A percentile compares a stretch with the other conserved stretches of the same genome.
phyloP scores from a whole-genome alignment of 2,888 invertebrate species.

The Chrysotoxum bicinctum region DNA sequence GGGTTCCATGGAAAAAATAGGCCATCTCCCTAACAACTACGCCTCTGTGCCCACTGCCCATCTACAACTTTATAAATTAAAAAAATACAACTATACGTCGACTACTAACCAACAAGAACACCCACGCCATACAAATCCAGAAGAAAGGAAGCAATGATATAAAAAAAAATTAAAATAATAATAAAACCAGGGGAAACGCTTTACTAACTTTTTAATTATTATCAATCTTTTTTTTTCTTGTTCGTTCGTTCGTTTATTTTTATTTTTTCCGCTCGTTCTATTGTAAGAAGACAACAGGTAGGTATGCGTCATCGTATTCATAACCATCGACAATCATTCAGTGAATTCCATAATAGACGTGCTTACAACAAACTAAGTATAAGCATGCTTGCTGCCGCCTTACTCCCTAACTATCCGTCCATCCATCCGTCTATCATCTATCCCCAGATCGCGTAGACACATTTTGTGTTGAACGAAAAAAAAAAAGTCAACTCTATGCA shows the following conservation, averaged over 20 bases:
- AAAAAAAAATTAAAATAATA: constrained; percentile 16
- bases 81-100: constrained; percentile 20
- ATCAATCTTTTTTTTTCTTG: constrained; percentile 19
- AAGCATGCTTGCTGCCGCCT: constrained; percentile 30
- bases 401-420: constrained; percentile 21
- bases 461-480: constrained; percentile 20
- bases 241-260: neutral
- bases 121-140: constrained; percentile 58
- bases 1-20: neutral
- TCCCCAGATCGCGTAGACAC: constrained; percentile 3
- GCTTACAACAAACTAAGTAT: constrained; percentile 49
- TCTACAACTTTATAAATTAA: neutral
- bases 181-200: constrained; percentile 36
- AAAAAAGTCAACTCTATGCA: constrained; percentile 5
- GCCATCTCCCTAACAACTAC: neutral
- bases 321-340: constrained; percentile 63
- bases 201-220: constrained; percentile 48
- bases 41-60: constrained; percentile 11
- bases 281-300: constrained; percentile 71
- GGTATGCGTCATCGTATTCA: constrained; percentile 72
- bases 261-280: constrained; percentile 6
- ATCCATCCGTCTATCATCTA: constrained; percentile 15
- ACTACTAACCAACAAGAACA: constrained; percentile 52
- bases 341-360: constrained; percentile 69
- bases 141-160: constrained; percentile 53